Evolutionary conservation across 2,797 vertebrate genomes (phyloP), one percentile per base, ranked within the genome.

Genomic region (Crypturellus tataupa): DNA sequence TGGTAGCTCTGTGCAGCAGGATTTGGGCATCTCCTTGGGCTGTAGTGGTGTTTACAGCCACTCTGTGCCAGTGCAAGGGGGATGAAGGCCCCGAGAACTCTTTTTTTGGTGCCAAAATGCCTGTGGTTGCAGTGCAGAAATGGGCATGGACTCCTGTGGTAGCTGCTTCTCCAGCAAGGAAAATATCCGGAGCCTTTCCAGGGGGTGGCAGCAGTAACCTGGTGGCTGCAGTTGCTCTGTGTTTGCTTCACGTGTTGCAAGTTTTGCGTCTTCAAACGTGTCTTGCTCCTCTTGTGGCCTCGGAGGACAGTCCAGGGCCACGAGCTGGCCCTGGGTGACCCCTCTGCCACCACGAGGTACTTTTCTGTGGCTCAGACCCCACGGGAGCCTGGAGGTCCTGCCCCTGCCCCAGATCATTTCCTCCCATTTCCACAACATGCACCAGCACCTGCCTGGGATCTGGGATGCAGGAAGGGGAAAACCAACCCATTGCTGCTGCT

Each of bases 191-290:
- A 84, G 62, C 35, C 46, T 83, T 93, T 91, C 94, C 92, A 91
- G 93, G 83, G 87, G 92, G 78, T 70, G 89, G 95, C 95, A 91
- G 86, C 68, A 51, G 72, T 93, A 93, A 47, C 19, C 1, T 19
- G 9, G 18, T 31, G 67, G 35, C 20, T 37, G 46, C 46, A 47
- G 21, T 47, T 47, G 21, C 46, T 33, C 46, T 33, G 42, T n/a
- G 37, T 56, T 64, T 89, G 58, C 37, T 55, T 67, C 27, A 21
- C 56, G 23, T 8, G 35, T 47, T 62, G 40, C 37, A 33, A 62
- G 53, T 31, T 51, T 25, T 25, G 15, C 31, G 46, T 55, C 29
- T 51, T 71, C 40, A 44, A 58, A 42, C 33, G 15, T 5, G 12
- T 33, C 27, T 56, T 49, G 42, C 37, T 47, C 25, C 19, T 17